Evolutionary conservation across 2,797 vertebrate species (phyloP).

Genomic region (Myiotriccus ornatus): DNA sequence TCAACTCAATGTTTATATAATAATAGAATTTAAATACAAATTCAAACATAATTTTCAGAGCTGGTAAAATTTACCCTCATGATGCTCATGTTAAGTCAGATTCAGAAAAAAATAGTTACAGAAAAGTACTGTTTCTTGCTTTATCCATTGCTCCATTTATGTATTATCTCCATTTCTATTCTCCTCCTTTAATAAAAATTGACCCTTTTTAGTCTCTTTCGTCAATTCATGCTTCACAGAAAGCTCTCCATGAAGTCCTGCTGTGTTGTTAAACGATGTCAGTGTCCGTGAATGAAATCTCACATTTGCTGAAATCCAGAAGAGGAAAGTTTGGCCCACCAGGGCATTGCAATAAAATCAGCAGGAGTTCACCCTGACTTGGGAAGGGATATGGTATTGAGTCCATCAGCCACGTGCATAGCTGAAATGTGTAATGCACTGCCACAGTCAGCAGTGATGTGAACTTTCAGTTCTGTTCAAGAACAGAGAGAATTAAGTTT

Average conservation of each 20-base stretch:
- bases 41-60: not conserved
- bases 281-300: not conserved
- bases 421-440: not conserved
- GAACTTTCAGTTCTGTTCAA: not conserved
- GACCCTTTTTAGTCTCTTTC: not conserved
- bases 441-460: not conserved
- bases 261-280: not conserved
- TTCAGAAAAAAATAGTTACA: not conserved
- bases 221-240: not conserved
- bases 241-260: not conserved
- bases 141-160: not conserved
- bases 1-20: not conserved
- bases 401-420: not conserved
- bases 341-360: not conserved
- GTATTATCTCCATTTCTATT: not conserved
- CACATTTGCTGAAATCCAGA: fast-evolving
- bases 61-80: not conserved
- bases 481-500: not conserved
- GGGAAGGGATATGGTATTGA: not conserved
- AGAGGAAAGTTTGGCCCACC: not conserved
- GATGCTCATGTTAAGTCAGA: not conserved
- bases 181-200: not conserved
- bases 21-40: not conserved
- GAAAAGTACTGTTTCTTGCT: not conserved
- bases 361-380: not conserved